Evolutionary conservation across 2,797 vertebrate genomes (phyloP), one percentile per base, ranked within the genome.

Genomic region (Thaleichthys pacificus): DNA sequence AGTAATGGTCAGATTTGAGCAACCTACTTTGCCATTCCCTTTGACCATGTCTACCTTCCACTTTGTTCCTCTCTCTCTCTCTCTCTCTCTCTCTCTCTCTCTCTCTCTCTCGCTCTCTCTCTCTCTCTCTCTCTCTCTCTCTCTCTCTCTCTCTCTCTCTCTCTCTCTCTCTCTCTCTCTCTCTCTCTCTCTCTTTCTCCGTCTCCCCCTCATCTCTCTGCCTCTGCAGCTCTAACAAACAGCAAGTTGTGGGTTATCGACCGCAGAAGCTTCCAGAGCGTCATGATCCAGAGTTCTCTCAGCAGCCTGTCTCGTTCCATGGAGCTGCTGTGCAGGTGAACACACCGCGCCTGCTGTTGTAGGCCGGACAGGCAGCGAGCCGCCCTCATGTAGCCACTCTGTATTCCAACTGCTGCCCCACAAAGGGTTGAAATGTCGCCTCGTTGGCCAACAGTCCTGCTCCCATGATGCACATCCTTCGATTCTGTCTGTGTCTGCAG

Each of bases 231-330:
- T 5, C 84, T 89, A 76, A 85, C 21, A 32, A 87, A 93, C 80
- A 89, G 91, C 87, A 92, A 87, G 82, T 84, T 94, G 74, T 94
- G 93, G 93, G 90, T 91, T 74, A 87, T 94, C 49, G 93, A 94
- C 72, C 86, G 88, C 72, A 87, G 83, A 82, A 87, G 84, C 72
- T 94, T 91, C 88, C 92, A 91, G 83, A 84, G 83, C 24, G 70
- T 81, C 71, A 90, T 93, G 68, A 89, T 88, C 85, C 90, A 89
- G 76, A 88, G 75, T 0, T 84, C 84, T 21, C 85, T 92, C 61
- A 80, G 79, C 68, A 82, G 79, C 69, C 87, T 90, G 32, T 84
- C 87, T 30, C 89, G 83, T 72, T 84, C 87, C 66, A 75, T 88
- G 81, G 89, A 92, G 75, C 87, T 93, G 73, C 89, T 94, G 30